Percentiles rank a stretch among this genome's conserved stretches.
Conservation (phyloP, 2,797 vertebrate genomes). For the Anniella stebbinsi region DNA sequence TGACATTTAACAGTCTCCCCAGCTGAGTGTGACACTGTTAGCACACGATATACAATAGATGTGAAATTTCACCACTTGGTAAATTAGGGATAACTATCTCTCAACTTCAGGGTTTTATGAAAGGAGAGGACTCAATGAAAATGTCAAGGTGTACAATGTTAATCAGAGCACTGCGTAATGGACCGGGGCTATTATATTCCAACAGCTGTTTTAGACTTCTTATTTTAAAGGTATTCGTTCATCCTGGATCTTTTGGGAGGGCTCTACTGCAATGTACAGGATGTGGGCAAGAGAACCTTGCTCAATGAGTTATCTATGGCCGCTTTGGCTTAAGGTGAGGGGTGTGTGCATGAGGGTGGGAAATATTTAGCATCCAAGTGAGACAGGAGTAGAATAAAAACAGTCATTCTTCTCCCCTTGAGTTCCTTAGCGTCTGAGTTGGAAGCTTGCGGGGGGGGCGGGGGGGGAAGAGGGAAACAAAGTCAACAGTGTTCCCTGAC, state of each 20-base stretch:
- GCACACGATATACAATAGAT: slow-evolving; percentile 14
- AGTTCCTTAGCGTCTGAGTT: slow-evolving; percentile 50
- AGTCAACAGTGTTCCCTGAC: slow-evolving; percentile 78
- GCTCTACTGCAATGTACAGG: slow-evolving; percentile 55
- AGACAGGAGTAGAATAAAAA: slow-evolving; percentile 76
- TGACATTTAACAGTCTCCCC: slow-evolving; percentile 49
- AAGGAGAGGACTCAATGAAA: slow-evolving; percentile 55
- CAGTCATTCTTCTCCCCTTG: slow-evolving; percentile 75
- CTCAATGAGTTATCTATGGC: slow-evolving; percentile 79
- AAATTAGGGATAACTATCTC: slow-evolving; percentile 61
- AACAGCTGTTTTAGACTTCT: slow-evolving; percentile 38
- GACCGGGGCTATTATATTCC: slow-evolving; percentile 54
- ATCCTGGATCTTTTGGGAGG: slow-evolving; percentile 47
- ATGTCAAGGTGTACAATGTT: slow-evolving; percentile 34
- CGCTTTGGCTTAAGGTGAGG: slow-evolving; percentile 73
- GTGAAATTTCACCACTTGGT: slow-evolving; percentile 58
- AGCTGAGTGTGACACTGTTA: slow-evolving; percentile 55
- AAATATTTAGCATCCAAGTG: slow-evolving; percentile 61
- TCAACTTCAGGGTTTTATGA: slow-evolving; percentile 44
- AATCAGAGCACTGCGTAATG: slow-evolving; percentile 16
- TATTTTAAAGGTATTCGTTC: slow-evolving; percentile 32
- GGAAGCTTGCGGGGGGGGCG: slow-evolving; percentile 66
- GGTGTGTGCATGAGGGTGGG: not conserved
- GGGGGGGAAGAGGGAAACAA: slow-evolving; percentile 71
- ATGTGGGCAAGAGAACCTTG: slow-evolving; percentile 66